These are phyloP conservation scores for Acrobasis repandana DNA, from an alignment of 2,888 invertebrate species.

Conservation along the genomic window DNA sequence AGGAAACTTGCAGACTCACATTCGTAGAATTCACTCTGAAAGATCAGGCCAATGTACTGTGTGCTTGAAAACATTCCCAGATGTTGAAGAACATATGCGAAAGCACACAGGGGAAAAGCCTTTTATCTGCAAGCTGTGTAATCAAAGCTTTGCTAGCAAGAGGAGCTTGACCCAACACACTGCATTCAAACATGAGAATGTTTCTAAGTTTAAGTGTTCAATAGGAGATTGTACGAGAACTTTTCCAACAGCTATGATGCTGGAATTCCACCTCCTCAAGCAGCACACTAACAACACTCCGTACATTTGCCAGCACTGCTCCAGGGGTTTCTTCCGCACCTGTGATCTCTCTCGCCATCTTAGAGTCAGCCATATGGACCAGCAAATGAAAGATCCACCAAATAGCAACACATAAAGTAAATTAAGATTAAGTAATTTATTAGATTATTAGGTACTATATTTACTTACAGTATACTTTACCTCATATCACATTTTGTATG, in stretches of 20 bases:
- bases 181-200: conserved; percentile 69
- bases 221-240: conserved; percentile 65
- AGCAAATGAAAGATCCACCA: conserved; percentile 31
- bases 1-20: conserved; percentile 80
- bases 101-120: conserved; percentile 83
- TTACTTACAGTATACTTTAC: neutral
- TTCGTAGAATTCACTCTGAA: conserved; percentile 80
- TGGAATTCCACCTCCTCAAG: conserved; percentile 74
- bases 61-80: conserved; percentile 80
- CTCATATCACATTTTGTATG: neutral
- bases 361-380: conserved; percentile 61
- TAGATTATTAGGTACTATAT: neutral
- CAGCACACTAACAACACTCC: conserved; percentile 73
- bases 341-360: conserved; percentile 72
- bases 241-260: conserved; percentile 69
- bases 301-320: conserved; percentile 68
- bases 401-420: conserved; percentile 3
- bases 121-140: conserved; percentile 63
- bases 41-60: conserved; percentile 78
- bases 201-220: conserved; percentile 68
- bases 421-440: neutral
- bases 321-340: conserved; percentile 67
- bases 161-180: conserved; percentile 68
- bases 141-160: conserved; percentile 57
- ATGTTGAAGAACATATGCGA: conserved; percentile 81